Conservation (phyloP, 2,113 vertebrate species). For the Cettia cetti region DNA sequence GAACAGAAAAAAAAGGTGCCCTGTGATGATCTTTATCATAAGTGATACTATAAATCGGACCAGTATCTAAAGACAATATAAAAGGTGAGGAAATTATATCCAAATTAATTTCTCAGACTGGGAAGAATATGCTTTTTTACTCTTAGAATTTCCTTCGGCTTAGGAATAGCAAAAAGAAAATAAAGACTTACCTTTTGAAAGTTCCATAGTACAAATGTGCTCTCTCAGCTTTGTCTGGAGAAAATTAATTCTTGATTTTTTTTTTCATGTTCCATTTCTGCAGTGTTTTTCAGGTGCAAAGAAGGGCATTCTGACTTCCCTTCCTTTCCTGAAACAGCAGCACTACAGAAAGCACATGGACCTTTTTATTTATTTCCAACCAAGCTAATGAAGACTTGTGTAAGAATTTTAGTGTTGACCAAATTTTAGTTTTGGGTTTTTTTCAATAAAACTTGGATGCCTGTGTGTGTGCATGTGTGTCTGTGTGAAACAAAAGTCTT, state of each 20-base stretch:
- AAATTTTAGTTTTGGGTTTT: too few relatives aligned
- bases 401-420: background rate
- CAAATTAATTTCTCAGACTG: background rate
- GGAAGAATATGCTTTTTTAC: background rate
- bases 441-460: background rate
- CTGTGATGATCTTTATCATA: background rate
- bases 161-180: background rate
- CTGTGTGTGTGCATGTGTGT: too few relatives aligned
- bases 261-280: slow-evolving; percentile 49
- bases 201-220: background rate
- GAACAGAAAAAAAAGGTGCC: background rate
- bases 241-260: slow-evolving; percentile 36
- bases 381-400: slow-evolving; percentile 42
- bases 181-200: background rate
- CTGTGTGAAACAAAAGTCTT: background rate
- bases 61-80: background rate
- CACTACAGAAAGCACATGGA: slow-evolving; percentile 46
- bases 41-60: background rate
- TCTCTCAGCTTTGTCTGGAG: slow-evolving; percentile 10
- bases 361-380: background rate
- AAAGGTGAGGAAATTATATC: background rate
- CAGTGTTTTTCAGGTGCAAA: slow-evolving; percentile 45
- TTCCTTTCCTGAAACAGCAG: slow-evolving; percentile 34
- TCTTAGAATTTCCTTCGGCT: background rate
- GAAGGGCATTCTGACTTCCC: background rate